Evolutionary conservation across 2,113 vertebrate genomes (phyloP).

Genomic region (Psittacula cyanocephala): DNA sequence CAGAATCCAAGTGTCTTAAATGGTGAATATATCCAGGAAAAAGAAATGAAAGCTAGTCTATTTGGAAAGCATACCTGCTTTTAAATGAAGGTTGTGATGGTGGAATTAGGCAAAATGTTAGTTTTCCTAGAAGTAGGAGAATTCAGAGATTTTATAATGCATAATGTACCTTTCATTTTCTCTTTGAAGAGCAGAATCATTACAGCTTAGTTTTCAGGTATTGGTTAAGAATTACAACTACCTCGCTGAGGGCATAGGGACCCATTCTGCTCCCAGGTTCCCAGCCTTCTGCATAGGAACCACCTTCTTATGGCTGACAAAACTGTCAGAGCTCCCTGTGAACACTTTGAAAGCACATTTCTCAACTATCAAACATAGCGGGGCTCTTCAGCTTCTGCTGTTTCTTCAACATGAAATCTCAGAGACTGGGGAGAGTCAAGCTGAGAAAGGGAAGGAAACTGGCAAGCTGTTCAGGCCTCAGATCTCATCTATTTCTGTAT

Average conservation of each 20-base stretch:
- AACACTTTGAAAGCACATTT: background rate
- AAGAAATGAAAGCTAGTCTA: background rate
- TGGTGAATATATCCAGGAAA: background rate
- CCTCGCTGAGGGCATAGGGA: background rate
- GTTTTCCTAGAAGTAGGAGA: background rate
- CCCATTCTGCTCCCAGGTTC: background rate
- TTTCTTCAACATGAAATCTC: background rate
- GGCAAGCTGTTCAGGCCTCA: background rate
- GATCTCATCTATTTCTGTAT: background rate
- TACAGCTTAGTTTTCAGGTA: background rate
- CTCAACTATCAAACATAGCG: fast-evolving
- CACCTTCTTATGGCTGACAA: background rate
- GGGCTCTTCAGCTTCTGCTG: background rate
- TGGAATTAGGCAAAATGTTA: background rate
- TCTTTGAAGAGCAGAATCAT: background rate
- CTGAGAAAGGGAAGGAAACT: background rate
- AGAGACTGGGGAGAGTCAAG: background rate
- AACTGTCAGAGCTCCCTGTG: background rate
- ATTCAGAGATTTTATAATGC: background rate
- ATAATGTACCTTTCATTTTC: background rate
- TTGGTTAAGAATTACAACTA: background rate
- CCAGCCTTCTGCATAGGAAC: background rate
- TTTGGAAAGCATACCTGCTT: background rate
- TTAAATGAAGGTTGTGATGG: background rate
- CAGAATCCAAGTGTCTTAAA: background rate